These are phyloP conservation scores for Moxostoma hubbsi DNA, from an alignment of 2,797 vertebrate genomes.

Conservation along the genomic window DNA sequence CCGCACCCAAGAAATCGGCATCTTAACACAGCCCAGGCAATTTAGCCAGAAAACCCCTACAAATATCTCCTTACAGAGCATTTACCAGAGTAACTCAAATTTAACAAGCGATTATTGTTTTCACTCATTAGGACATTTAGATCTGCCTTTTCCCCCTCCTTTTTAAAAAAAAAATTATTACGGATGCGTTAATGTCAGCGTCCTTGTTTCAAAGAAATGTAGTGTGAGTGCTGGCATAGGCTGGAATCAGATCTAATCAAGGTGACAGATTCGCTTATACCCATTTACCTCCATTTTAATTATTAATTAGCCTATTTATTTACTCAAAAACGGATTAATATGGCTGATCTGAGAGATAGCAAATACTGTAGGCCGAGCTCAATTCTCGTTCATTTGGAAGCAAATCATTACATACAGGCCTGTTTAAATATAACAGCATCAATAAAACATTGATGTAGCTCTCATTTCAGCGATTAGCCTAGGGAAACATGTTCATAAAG, in stretches of 20 bases:
- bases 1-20: slow-evolving; percentile 80
- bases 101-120: neutral
- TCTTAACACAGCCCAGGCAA: slow-evolving; percentile 19
- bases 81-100: neutral
- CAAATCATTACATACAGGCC: neutral
- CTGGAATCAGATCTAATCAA: slow-evolving; percentile 9
- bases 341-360: neutral
- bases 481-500: no score
- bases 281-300: neutral
- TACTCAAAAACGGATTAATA: neutral
- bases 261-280: neutral
- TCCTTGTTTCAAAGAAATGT: neutral
- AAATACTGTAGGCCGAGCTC: neutral
- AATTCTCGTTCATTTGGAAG: neutral
- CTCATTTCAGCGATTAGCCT: no score
- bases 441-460: neutral
- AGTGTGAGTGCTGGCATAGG: slow-evolving; percentile 12
- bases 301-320: neutral
- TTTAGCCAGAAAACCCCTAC: neutral
- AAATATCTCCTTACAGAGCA: neutral
- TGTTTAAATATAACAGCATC: neutral
- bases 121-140: neutral
- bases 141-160: neutral
- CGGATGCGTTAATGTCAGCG: neutral
- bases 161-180: no score